Evolutionary conservation across 1,140 invertebrate species (phyloP).

Genomic region (Drosophila dunni): DNA sequence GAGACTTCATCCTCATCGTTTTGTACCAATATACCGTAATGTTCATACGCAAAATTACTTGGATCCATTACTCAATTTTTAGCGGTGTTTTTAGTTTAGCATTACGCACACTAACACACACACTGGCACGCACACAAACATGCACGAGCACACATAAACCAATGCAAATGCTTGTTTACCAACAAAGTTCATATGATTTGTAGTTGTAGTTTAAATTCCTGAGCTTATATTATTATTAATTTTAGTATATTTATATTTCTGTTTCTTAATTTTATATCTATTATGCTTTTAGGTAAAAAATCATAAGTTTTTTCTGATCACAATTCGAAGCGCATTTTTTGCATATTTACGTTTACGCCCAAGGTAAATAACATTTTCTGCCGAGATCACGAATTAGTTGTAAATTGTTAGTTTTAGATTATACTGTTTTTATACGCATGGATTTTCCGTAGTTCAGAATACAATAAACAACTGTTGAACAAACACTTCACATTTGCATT

Average conservation of each 20-base stretch:
- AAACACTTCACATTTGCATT: background rate
- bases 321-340: background rate
- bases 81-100: slow-evolving; percentile 87
- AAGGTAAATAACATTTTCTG: background rate
- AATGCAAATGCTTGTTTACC: background rate
- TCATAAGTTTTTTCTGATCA: too few relatives aligned
- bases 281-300: background rate
- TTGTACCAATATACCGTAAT: slow-evolving; percentile 85
- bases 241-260: background rate
- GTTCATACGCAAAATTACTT: slow-evolving; percentile 74
- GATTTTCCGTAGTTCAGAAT: too few relatives aligned
- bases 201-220: background rate
- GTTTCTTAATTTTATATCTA: background rate
- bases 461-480: too few relatives aligned
- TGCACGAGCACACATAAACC: background rate
- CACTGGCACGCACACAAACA: slow-evolving; percentile 74
- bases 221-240: background rate
- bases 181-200: background rate
- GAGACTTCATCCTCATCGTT: slow-evolving; percentile 66
- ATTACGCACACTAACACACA: slow-evolving; percentile 25
- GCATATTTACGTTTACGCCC: background rate
- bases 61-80: slow-evolving; percentile 82
- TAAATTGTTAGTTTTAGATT: background rate
- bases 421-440: too few relatives aligned
- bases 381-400: background rate